Conservation (phyloP, 2,113 vertebrate species). For the Nibea albiflora region DNA sequence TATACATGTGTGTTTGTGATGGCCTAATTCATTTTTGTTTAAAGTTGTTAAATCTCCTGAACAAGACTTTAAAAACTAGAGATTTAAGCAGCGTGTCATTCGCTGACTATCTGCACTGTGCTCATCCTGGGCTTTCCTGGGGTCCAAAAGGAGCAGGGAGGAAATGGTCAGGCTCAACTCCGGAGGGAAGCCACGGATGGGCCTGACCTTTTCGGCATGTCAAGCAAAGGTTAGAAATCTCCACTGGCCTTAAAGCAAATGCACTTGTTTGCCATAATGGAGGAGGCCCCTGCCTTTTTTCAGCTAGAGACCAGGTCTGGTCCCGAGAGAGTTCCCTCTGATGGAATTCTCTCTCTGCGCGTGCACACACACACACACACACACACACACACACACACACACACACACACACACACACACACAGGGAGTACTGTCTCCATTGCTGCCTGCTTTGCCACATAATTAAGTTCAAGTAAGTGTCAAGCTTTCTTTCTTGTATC, state of each 20-base stretch:
- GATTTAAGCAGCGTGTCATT: neutral
- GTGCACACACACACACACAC: constrained; percentile 17
- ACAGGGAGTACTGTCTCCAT: constrained; percentile 26
- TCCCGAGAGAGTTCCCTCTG: constrained; percentile 70
- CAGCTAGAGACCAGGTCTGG: constrained; percentile 68
- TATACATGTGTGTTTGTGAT: neutral
- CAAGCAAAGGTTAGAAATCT: constrained; percentile 89
- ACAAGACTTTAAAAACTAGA: neutral
- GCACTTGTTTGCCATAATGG: constrained; percentile 85
- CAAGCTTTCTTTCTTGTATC: constrained; percentile 23
- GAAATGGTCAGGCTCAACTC: constrained; percentile 73
- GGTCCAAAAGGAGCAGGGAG: constrained; percentile 47
- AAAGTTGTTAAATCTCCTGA: neutral
- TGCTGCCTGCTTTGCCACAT: constrained; percentile 31
- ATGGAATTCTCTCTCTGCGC: constrained; percentile 65
- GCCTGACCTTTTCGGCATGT: constrained; percentile 85
- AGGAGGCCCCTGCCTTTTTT: constrained; percentile 75
- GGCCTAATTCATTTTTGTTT: neutral
- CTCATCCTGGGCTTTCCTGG: constrained; percentile 42
- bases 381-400: constrained; percentile 22
- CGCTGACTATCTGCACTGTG: neutral
- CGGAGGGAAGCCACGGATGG: constrained; percentile 72
- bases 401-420: constrained; percentile 31
- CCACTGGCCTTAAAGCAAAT: constrained; percentile 86
- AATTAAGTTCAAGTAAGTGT: constrained; percentile 50